phyloP scores from a whole-genome alignment of 2,113 vertebrate genomes.

The Chaetodon auriga region DNA sequence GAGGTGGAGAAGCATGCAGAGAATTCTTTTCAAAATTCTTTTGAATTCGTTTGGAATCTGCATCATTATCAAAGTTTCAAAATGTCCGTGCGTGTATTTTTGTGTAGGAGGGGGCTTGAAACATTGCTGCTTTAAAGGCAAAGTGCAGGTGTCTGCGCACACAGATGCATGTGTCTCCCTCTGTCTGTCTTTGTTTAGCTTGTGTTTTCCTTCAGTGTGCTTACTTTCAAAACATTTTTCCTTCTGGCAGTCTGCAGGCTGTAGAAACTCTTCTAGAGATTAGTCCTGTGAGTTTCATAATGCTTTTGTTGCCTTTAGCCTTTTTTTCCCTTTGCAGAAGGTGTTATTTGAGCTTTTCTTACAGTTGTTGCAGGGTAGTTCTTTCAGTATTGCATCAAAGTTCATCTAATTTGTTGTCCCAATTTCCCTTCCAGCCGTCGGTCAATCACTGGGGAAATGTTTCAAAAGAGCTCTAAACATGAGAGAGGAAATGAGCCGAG shows the following conservation, averaged over 20 bases:
- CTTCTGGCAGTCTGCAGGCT: constrained; percentile 49
- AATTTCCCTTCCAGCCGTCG: constrained; percentile 52
- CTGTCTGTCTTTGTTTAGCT: constrained; percentile 33
- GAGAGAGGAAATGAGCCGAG: constrained; percentile 60
- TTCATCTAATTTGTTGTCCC: constrained; percentile 61
- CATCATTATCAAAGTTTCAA: not conserved
- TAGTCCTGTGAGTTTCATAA: constrained; percentile 50
- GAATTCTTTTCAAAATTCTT: not conserved
- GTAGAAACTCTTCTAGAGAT: constrained; percentile 56
- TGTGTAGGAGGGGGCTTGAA: not conserved
- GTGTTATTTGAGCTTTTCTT: constrained; percentile 42
- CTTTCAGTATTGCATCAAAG: constrained; percentile 47
- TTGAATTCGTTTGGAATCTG: not conserved
- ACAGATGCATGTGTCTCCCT: not conserved
- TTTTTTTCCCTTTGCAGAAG: constrained; percentile 27
- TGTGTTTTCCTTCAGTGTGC: constrained; percentile 32
- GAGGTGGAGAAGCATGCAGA: not conserved
- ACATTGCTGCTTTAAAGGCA: constrained; percentile 14
- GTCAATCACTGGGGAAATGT: constrained; percentile 59
- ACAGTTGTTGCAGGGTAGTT: constrained; percentile 50
- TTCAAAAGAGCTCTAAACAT: constrained; percentile 50
- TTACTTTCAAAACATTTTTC: constrained; percentile 40
- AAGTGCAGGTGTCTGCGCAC: not conserved
- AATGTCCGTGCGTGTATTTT: not conserved
- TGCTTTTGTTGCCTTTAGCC: constrained; percentile 42